phyloP scores from a whole-genome alignment of 2,113 vertebrate species.

The Phylloscopus whistleri region DNA sequence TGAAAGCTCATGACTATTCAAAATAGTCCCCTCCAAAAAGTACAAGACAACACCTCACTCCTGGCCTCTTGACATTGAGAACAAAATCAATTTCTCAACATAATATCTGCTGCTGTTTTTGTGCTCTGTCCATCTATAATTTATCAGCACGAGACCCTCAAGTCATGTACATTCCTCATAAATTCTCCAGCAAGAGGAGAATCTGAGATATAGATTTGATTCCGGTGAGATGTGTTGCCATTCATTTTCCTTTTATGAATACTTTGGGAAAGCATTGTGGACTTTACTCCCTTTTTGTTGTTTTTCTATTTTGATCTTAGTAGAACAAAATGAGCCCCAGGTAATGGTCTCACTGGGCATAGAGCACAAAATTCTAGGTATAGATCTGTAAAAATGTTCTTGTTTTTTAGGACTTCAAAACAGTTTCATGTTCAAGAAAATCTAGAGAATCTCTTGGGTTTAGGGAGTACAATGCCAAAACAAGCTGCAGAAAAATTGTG shows the following conservation, averaged over 20 bases:
- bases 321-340: not conserved
- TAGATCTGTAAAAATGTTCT: not conserved
- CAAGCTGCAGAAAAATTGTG: not conserved
- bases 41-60: not conserved
- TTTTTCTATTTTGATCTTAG: not conserved
- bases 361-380: not conserved
- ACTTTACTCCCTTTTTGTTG: not conserved
- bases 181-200: not conserved
- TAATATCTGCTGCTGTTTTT: not conserved
- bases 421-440: not conserved
- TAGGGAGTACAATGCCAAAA: not conserved
- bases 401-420: not conserved
- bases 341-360: not conserved
- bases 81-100: rapidly evolving
- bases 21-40: not conserved
- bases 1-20: not conserved
- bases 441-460: not conserved
- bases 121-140: not conserved
- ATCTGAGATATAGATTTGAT: not conserved
- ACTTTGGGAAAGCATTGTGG: not conserved
- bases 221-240: not conserved
- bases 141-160: not conserved
- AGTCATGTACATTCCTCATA: not conserved
- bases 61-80: not conserved
- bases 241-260: not conserved